These are phyloP conservation scores for Cephus pulcher DNA, from an alignment of 2,888 invertebrate genomes.

Conservation along the genomic window DNA sequence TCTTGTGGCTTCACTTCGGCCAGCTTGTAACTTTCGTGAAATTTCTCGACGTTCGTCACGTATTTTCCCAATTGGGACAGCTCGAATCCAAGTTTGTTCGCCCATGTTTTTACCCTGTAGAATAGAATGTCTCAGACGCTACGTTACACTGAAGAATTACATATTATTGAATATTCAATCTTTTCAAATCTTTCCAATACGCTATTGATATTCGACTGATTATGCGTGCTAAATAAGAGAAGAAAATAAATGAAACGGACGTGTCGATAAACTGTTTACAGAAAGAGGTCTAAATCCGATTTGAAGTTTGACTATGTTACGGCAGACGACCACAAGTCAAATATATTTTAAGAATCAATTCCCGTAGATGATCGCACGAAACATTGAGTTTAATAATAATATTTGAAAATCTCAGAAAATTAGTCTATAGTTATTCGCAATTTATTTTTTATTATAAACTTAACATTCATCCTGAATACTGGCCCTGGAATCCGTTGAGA, in stretches of 20 bases:
- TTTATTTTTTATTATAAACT: not conserved
- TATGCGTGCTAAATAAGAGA: conserved; percentile 26
- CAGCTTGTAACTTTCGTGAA: conserved; percentile 85
- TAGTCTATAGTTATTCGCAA: not conserved
- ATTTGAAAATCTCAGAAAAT: not conserved
- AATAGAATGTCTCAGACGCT: not conserved
- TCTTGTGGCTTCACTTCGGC: conserved; percentile 81
- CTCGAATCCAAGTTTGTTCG: conserved; percentile 83
- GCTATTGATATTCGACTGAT: conserved; percentile 31
- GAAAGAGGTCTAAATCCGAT: not conserved
- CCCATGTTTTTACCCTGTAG: conserved; percentile 82
- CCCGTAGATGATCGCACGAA: not conserved
- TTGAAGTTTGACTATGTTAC: not conserved
- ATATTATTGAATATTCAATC: too few relatives aligned
- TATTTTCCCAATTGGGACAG: conserved; percentile 84
- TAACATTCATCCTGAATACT: not conserved
- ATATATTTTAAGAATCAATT: not conserved
- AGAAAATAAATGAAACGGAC: conserved; percentile 35
- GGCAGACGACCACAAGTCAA: not conserved
- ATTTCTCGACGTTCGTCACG: conserved; percentile 82
- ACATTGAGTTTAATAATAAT: not conserved
- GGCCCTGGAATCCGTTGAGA: not conserved
- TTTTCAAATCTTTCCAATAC: conserved; percentile 26
- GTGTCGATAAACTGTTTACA: not conserved
- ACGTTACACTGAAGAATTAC: not conserved